These are phyloP conservation scores for Cromileptes altivelis DNA, from an alignment of 2,113 vertebrate genomes.

Conservation along the genomic window DNA sequence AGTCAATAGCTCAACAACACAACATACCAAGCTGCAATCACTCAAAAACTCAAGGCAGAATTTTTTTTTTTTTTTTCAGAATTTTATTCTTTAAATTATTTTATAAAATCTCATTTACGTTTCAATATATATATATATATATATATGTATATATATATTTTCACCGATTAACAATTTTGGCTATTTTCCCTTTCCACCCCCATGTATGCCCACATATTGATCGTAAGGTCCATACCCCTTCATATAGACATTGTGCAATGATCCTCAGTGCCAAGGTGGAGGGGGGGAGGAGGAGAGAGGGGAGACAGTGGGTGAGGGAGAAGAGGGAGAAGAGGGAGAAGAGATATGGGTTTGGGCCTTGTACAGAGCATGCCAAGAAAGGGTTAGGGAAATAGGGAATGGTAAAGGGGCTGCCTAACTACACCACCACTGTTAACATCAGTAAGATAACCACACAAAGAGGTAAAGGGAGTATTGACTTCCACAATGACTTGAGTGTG, in stretches of 20 bases:
- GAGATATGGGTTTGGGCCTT: conserved; percentile 62
- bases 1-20: background rate
- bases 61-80: conserved; percentile 64
- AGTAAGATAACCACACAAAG: conserved; percentile 71
- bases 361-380: conserved; percentile 73
- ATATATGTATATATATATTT: conserved; percentile 61
- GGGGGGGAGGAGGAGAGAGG: background rate
- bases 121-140: conserved; percentile 45
- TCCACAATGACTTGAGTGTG: conserved; percentile 68
- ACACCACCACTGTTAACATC: conserved; percentile 70
- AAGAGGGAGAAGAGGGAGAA: conserved; percentile 2
- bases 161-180: conserved; percentile 78
- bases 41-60: conserved; percentile 18
- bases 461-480: conserved; percentile 70
- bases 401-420: conserved; percentile 55
- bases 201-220: conserved; percentile 59
- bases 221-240: conserved; percentile 67
- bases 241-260: conserved; percentile 78
- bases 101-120: conserved; percentile 85
- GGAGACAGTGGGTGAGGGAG: conserved; percentile 14
- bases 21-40: background rate
- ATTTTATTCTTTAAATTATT: conserved; percentile 86
- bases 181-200: conserved; percentile 71
- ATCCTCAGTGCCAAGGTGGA: conserved; percentile 68
- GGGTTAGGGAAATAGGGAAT: conserved; percentile 30